Evolutionary conservation across 2,888 invertebrate genomes (phyloP), one percentile per base, ranked within the genome.

Genomic region (Drosophila koepferae): DNA sequence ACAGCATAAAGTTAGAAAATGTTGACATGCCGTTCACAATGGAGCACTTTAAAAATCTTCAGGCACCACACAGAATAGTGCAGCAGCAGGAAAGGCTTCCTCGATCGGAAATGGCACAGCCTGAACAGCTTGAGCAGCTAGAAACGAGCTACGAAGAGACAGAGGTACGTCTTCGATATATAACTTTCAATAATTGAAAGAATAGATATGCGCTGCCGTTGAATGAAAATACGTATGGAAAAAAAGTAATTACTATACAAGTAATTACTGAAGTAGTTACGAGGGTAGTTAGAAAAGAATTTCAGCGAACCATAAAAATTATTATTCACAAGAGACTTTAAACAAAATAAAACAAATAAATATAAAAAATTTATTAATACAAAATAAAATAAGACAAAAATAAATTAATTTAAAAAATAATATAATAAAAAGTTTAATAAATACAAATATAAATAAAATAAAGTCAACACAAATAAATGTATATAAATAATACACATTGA

Each of bases 21-120:
- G 44, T n/a, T 28, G 66, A 65, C 0, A 40, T 34, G 12, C n/a
- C 12, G 23, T 48, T 44, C 18, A 28, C 40, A 9, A n/a, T 31
- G 7, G 44, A 73, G 18, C 61, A 74, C 62, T 61, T 64, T n/a
- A 54, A 73, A 58, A 61, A 65, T 44, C 61, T 58, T 58, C 48
- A 66, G 23, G 16, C 53, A 14, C 40, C 28, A 7, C 49, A 12
- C 49, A 62, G 20, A 49, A 8, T 7, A 7, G n/a, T 8, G 8
- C 23, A 1, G 23, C 43, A 40, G 61, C 55, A 41, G 20, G 74
- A 23, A 2, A 5, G 58, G 18, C 41, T 54, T 53, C 16, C 28
- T 18, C 48, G 20, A 10, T 63, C 59, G 59, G 44, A 51, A 46
- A 3, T 20, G n/a, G 1, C 34, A 28, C 43, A 23, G 41, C 5